Evolutionary conservation across 2,797 vertebrate genomes (phyloP).

Genomic region (Acropternis orthonyx): DNA sequence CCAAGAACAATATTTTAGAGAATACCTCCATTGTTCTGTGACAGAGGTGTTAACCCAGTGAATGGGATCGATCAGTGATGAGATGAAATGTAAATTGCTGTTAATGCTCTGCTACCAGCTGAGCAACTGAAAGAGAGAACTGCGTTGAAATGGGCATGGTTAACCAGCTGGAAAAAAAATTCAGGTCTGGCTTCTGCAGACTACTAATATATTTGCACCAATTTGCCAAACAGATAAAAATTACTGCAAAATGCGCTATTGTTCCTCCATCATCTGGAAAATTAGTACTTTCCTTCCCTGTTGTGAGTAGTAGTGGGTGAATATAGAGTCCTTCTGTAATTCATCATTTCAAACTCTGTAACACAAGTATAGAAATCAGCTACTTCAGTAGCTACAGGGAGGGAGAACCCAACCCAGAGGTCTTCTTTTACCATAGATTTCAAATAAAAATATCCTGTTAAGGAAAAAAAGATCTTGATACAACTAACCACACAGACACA

Average conservation of each 20-base stretch:
- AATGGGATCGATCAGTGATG: conserved; percentile 29
- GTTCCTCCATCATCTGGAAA: not conserved
- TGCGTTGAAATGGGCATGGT: not conserved
- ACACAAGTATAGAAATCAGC: not conserved
- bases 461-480: not conserved
- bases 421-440: not conserved
- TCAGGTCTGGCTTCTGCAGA: not conserved
- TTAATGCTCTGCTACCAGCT: conserved; percentile 21
- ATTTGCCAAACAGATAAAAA: not conserved
- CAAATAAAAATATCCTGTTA: not conserved
- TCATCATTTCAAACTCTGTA: not conserved
- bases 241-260: not conserved
- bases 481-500: not conserved
- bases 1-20: conserved; percentile 54
- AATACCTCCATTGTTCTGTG: conserved; percentile 38
- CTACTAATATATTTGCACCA: not conserved
- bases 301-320: not conserved
- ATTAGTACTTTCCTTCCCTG: not conserved
- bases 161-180: not conserved
- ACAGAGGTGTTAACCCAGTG: conserved; percentile 37
- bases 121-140: conserved; percentile 8
- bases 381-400: not conserved
- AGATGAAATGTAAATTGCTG: conserved; percentile 57
- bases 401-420: not conserved
- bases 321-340: not conserved